Percentiles rank a stretch among this genome's conserved stretches.
These are phyloP conservation scores for Salvator merianae DNA, from an alignment of 2,113 vertebrate genomes.

Conservation along the genomic window DNA sequence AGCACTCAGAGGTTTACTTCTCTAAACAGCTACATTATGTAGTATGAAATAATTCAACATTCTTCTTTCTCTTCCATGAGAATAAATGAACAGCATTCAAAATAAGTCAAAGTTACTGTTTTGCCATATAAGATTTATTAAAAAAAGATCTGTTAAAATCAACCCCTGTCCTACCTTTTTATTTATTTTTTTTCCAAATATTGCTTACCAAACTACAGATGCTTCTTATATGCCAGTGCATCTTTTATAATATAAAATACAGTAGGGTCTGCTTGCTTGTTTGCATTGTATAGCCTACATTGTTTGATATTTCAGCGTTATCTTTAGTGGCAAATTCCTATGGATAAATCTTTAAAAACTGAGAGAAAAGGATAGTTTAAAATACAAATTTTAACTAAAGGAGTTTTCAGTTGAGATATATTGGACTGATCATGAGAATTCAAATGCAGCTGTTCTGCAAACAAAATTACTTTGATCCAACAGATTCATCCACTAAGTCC, in stretches of 20 bases:
- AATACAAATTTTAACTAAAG: background rate
- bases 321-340: background rate
- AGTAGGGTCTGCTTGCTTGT: too few species aligned
- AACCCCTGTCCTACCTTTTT: too few species aligned
- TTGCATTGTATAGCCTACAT: background rate
- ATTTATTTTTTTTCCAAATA: too few species aligned
- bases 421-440: background rate
- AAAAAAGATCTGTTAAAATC: too few species aligned
- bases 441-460: background rate
- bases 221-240: too few species aligned
- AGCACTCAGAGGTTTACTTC: slow-evolving; percentile 74
- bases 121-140: background rate
- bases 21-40: slow-evolving; percentile 69
- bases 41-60: slow-evolving; percentile 53
- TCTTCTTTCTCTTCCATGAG: slow-evolving; percentile 28
- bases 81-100: slow-evolving; percentile 16
- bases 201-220: too few species aligned
- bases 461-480: background rate
- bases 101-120: slow-evolving; percentile 7
- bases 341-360: slow-evolving; percentile 1
- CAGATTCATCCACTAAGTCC: background rate
- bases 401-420: background rate
- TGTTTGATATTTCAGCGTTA: slow-evolving; percentile 3
- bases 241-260: too few species aligned
- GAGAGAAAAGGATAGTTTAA: background rate